Evolutionary conservation across 1,140 invertebrate genomes (phyloP).

Genomic region (Adelges cooleyi): DNA sequence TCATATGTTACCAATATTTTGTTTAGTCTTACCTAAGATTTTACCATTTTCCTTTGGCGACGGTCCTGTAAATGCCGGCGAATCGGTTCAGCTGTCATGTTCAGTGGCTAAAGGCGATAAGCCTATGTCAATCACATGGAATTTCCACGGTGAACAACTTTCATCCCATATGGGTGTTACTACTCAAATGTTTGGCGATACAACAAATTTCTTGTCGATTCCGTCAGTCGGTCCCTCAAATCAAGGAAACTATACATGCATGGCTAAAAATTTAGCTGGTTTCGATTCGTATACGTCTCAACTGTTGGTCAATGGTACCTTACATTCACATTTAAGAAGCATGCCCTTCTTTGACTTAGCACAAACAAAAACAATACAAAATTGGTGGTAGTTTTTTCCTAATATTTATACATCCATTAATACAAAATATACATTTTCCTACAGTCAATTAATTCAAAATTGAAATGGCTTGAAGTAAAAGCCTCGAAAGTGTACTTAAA

Average conservation of each 20-base stretch:
- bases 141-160: constrained; percentile 45
- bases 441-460: too few species aligned
- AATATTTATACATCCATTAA: not conserved
- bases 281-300: constrained; percentile 51
- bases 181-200: constrained; percentile 48
- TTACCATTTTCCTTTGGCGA: constrained; percentile 52
- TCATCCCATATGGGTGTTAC: constrained; percentile 36
- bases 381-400: not conserved
- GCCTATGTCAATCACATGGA: constrained; percentile 63
- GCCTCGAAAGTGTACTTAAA: too few species aligned
- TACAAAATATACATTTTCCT: too few species aligned
- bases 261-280: constrained; percentile 39
- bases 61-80: constrained; percentile 65
- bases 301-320: constrained; percentile 69
- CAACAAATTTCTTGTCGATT: constrained; percentile 50
- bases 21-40: constrained; percentile 60
- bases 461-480: too few species aligned
- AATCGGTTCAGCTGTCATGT: constrained; percentile 62
- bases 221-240: constrained; percentile 53
- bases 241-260: constrained; percentile 43
- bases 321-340: not conserved
- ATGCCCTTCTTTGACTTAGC: not conserved
- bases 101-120: constrained; percentile 64
- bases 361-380: not conserved
- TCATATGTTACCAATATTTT: too few species aligned